Percentiles rank a stretch among this genome's conserved stretches.
phyloP scores from a whole-genome alignment of 2,113 vertebrate species.

The Chelonoidis abingdonii region DNA sequence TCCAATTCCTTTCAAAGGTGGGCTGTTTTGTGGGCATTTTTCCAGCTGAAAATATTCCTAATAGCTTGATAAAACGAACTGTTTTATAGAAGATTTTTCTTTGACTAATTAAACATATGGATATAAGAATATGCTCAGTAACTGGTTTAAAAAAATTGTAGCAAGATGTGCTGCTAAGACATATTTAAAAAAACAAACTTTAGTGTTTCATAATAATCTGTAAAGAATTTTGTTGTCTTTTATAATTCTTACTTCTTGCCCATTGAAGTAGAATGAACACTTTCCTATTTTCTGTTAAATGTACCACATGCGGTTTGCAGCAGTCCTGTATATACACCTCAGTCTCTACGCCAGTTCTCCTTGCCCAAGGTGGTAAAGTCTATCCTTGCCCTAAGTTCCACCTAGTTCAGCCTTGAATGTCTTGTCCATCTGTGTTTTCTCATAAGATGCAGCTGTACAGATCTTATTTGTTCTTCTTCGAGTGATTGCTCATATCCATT shows the following conservation, averaged over 20 bases:
- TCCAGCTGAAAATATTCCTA: not conserved
- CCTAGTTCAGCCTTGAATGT: not conserved
- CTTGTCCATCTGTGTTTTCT: not conserved
- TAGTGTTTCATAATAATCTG: too few relatives aligned
- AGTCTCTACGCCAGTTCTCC: not conserved
- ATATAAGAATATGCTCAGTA: not conserved
- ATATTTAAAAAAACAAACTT: too few relatives aligned
- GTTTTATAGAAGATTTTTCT: not conserved
- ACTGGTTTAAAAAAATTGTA: not conserved
- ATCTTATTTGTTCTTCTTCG: not conserved
- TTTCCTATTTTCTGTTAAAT: not conserved
- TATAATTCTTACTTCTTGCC: not conserved
- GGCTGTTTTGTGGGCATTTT: not conserved
- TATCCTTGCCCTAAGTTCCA: not conserved
- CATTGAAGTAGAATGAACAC: not conserved
- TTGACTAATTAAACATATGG: not conserved
- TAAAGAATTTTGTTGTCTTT: too few relatives aligned
- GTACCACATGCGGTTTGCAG: not conserved
- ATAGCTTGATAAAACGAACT: not conserved
- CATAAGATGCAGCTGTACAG: not conserved
- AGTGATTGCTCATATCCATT: too few relatives aligned
- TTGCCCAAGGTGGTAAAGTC: not conserved
- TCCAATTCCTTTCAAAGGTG: not conserved
- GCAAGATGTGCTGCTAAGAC: not conserved
- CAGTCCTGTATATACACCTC: not conserved